phyloP scores from a whole-genome alignment of 2,113 vertebrate genomes.

The Rana temporaria region DNA sequence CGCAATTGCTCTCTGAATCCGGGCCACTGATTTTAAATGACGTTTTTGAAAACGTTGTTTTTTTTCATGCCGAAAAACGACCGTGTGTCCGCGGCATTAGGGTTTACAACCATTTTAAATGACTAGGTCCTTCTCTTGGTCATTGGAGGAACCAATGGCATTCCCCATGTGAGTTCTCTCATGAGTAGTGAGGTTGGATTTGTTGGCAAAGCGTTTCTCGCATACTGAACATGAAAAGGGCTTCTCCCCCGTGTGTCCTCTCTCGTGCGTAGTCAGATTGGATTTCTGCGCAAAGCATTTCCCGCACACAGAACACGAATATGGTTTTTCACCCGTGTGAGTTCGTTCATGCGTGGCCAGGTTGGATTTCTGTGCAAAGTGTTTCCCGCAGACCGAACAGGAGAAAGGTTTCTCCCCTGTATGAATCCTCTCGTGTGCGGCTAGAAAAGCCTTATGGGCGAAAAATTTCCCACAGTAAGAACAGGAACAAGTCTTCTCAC shows the following conservation, averaged over 20 bases:
- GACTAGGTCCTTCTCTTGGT: no score
- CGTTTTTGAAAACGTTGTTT: no score
- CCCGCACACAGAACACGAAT: background rate
- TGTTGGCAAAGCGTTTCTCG: background rate
- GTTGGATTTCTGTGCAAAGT: background rate
- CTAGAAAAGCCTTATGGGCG: background rate
- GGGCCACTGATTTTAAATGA: no score
- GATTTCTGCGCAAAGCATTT: background rate
- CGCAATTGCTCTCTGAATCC: no score
- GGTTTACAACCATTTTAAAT: no score
- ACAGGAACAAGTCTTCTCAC: conserved; percentile 59
- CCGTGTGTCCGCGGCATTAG: no score
- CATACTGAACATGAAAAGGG: background rate
- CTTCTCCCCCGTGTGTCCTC: background rate
- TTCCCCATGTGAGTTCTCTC: background rate
- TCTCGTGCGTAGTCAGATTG: background rate
- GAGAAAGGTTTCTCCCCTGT: background rate
- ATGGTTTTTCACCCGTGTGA: background rate
- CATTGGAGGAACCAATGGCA: no score
- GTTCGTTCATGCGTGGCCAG: background rate
- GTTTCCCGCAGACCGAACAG: background rate
- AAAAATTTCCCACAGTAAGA: conserved; percentile 62
- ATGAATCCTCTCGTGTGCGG: background rate
- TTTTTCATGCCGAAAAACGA: no score
- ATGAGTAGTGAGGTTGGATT: background rate